These are phyloP conservation scores for Triplophysa rosa DNA, from an alignment of 2,113 vertebrate genomes.

Conservation along the genomic window DNA sequence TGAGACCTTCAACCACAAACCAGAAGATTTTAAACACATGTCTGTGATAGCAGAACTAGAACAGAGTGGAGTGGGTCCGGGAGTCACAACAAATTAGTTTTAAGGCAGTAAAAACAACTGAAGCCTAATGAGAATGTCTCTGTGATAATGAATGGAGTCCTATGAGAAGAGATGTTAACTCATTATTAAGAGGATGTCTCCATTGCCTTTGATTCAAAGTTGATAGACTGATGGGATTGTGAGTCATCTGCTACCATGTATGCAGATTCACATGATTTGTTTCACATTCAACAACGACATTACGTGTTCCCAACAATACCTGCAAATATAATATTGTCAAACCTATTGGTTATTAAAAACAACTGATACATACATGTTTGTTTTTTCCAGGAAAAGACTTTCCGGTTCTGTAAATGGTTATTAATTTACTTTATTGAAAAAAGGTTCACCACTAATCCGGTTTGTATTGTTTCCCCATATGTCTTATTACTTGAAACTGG, in stretches of 20 bases:
- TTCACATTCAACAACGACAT: neutral
- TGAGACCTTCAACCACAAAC: slow-evolving; percentile 88
- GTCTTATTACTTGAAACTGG: neutral
- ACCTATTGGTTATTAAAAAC: too few species aligned
- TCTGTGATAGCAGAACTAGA: slow-evolving; percentile 88
- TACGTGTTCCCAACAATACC: neutral
- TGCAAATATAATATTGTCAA: too few species aligned
- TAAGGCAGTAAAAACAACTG: neutral
- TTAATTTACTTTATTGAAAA: too few species aligned
- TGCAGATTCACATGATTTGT: neutral
- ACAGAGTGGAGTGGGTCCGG: slow-evolving; percentile 78
- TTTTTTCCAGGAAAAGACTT: too few species aligned
- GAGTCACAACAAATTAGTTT: slow-evolving; percentile 19
- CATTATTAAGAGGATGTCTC: neutral
- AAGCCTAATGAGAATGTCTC: neutral
- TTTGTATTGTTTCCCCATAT: too few species aligned
- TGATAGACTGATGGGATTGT: neutral
- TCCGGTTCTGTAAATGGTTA: too few species aligned
- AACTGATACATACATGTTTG: too few species aligned
- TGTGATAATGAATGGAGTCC: neutral
- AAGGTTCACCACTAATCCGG: too few species aligned
- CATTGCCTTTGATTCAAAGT: neutral
- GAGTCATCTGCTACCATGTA: slow-evolving; percentile 8
- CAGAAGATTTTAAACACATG: slow-evolving; percentile 90
- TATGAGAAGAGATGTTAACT: neutral